phyloP scores from a whole-genome alignment of 2,113 vertebrate genomes.

The Perca flavescens region DNA sequence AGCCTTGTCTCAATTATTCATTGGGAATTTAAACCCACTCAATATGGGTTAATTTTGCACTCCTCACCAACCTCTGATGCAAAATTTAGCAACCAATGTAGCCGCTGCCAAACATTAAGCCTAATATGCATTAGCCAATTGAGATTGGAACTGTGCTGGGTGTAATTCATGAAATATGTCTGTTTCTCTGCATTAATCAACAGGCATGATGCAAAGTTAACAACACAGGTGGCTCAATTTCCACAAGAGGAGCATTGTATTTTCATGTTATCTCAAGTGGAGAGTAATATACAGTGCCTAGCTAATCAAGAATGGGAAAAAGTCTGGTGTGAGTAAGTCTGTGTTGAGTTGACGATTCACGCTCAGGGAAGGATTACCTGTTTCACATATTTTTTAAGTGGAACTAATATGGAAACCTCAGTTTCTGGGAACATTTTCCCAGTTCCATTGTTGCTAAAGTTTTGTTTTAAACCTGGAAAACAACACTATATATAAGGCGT shows the following conservation, averaged over 20 bases:
- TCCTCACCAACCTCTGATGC: constrained; percentile 20
- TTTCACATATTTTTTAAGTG: background rate
- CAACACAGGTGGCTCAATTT: constrained; percentile 9
- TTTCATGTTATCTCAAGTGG: background rate
- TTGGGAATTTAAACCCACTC: constrained; percentile 56
- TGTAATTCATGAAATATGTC: constrained; percentile 17
- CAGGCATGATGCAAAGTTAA: constrained; percentile 20
- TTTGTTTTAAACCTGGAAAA: background rate
- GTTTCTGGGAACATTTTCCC: background rate
- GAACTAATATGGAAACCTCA: background rate
- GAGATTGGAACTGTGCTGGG: background rate
- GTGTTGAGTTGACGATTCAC: background rate
- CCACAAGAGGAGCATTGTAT: background rate
- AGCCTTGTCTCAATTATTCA: constrained; percentile 71
- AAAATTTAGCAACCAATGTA: constrained; percentile 14
- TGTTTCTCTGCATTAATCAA: constrained; percentile 1
- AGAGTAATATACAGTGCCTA: background rate
- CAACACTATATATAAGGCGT: background rate
- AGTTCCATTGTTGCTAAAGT: background rate
- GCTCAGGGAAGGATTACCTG: background rate
- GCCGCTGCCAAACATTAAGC: background rate
- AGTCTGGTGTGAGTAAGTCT: background rate
- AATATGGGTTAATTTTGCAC: constrained; percentile 47
- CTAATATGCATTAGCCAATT: constrained; percentile 5
- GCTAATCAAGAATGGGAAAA: background rate